Evolutionary conservation across 2,888 invertebrate species (phyloP).

Genomic region (Cepaea hortensis): DNA sequence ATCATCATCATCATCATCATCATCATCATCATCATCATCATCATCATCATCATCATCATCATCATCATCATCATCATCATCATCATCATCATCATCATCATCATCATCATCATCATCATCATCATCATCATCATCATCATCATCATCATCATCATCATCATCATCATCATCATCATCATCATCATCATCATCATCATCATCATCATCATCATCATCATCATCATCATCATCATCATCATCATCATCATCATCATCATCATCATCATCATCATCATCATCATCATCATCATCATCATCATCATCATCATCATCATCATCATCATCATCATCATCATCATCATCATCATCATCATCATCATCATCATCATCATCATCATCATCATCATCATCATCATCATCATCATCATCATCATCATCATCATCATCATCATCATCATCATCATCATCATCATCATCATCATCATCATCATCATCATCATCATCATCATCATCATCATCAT

Average conservation of each 20-base stretch:
- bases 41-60: background rate
- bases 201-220: conserved; percentile 31
- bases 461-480: conserved; percentile 26
- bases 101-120: conserved; percentile 22
- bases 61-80: conserved; percentile 30
- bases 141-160: conserved; percentile 29
- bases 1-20: conserved; percentile 11
- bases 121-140: conserved; percentile 30
- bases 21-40: conserved; percentile 13
- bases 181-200: conserved; percentile 28
- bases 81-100: conserved; percentile 26
- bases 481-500: conserved; percentile 32
- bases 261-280: conserved; percentile 30
- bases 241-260: conserved; percentile 21
- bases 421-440: conserved; percentile 31
- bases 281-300: conserved; percentile 29
- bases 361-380: conserved; percentile 29
- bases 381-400: conserved; percentile 25
- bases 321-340: conserved; percentile 27
- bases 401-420: conserved; percentile 27
- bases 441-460: conserved; percentile 25
- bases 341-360: conserved; percentile 28
- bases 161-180: conserved; percentile 24
- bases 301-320: conserved; percentile 26
- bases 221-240: conserved; percentile 28